These are phyloP conservation scores for Protomyctophum bolini DNA, from an alignment of 2,113 vertebrate species.

Conservation along the genomic window DNA sequence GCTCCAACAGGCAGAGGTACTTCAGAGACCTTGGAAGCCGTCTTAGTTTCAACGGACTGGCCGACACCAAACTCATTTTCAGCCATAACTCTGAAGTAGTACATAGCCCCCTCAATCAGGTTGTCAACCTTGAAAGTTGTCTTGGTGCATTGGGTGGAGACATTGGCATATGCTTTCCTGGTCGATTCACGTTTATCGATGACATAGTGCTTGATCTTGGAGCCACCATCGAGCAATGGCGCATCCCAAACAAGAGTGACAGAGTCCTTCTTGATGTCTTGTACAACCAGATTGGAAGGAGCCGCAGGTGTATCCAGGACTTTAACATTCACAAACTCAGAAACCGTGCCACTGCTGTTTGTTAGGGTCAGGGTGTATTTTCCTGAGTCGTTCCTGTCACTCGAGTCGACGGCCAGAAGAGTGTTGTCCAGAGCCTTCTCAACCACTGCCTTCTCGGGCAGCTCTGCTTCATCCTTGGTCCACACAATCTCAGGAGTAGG, in stretches of 20 bases:
- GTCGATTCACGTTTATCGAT: constrained; percentile 97
- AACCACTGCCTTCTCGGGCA: constrained; percentile 88
- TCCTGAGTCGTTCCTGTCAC: constrained; percentile 94
- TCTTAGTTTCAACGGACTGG: constrained; percentile 87
- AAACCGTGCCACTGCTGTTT: constrained; percentile 92
- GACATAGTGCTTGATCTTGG: constrained; percentile 95
- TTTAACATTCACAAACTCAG: constrained; percentile 94
- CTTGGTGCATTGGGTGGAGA: constrained; percentile 89
- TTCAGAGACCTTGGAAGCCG: constrained; percentile 92
- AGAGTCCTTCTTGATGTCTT: constrained; percentile 91
- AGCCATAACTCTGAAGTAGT: constrained; percentile 98
- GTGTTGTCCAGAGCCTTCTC: constrained; percentile 91
- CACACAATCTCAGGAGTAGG: constrained; percentile 92
- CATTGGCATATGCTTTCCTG: constrained; percentile 93
- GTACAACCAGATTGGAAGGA: constrained; percentile 88
- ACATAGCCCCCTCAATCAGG: constrained; percentile 91
- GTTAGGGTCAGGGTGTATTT: constrained; percentile 91
- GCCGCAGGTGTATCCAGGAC: constrained; percentile 95
- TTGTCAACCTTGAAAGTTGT: constrained; percentile 93
- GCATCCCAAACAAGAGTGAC: constrained; percentile 90
- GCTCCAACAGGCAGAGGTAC: constrained; percentile 93
- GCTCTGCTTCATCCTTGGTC: constrained; percentile 91
- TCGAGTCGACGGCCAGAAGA: constrained; percentile 94
- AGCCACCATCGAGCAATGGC: constrained; percentile 92
- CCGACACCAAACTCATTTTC: constrained; percentile 97